Evolutionary conservation across 2,888 invertebrate species (phyloP).

Genomic region (Cantharis rufa): DNA sequence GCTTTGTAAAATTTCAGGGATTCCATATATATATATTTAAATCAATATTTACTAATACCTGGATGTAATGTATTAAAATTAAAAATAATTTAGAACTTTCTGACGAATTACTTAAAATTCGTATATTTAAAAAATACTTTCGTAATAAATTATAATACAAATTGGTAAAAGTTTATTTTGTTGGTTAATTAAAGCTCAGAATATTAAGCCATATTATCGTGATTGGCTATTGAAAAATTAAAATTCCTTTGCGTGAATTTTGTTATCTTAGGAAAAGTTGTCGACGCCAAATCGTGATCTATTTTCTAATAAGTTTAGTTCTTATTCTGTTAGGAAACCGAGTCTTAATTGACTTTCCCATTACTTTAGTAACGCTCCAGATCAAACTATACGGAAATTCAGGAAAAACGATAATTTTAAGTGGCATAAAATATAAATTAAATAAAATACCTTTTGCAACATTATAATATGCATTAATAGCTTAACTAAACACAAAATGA

Average conservation of each 20-base stretch:
- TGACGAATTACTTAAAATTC: neutral
- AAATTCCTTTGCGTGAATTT: neutral
- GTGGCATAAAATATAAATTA: neutral
- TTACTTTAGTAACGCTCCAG: neutral
- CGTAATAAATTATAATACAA: neutral
- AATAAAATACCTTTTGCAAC: neutral
- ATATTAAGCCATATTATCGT: neutral
- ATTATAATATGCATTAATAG: neutral
- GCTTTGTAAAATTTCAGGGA: neutral
- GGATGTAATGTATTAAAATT: too few relatives aligned
- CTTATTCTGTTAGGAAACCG: neutral
- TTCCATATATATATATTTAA: too few relatives aligned
- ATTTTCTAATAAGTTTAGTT: neutral
- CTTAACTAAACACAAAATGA: neutral
- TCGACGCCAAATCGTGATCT: neutral
- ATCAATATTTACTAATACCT: too few relatives aligned
- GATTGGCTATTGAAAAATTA: neutral
- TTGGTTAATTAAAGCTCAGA: neutral
- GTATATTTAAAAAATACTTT: neutral
- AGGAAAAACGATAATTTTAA: too few relatives aligned
- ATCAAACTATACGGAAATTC: neutral
- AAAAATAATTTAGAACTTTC: neutral
- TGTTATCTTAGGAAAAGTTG: neutral
- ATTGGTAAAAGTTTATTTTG: neutral
- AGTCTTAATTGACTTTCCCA: neutral